These are phyloP conservation scores for Dryobates pubescens DNA, from an alignment of 2,797 vertebrate genomes.

Conservation along the genomic window DNA sequence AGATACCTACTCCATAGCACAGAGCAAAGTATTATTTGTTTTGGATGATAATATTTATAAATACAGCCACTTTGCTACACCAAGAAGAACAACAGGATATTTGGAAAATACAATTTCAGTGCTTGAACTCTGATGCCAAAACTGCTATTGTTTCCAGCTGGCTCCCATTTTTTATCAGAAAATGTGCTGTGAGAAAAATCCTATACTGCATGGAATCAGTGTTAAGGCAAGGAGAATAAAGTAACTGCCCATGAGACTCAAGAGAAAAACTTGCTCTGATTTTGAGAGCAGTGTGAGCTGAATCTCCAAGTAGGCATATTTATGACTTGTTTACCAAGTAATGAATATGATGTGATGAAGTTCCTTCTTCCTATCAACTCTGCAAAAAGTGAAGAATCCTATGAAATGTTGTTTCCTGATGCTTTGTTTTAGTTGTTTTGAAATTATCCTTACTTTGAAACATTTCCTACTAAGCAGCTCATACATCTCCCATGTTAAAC, in stretches of 20 bases:
- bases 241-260: neutral
- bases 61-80: neutral
- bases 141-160: neutral
- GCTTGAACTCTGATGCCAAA: neutral
- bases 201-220: neutral
- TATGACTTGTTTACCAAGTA: conserved; percentile 9
- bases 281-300: conserved; percentile 4
- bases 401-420: neutral
- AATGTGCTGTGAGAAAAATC: neutral
- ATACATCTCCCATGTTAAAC: neutral
- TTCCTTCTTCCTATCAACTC: neutral
- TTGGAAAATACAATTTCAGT: neutral
- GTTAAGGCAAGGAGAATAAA: neutral
- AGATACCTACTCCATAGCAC: neutral
- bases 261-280: conserved; percentile 18
- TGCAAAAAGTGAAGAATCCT: neutral
- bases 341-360: neutral
- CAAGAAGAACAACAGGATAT: neutral
- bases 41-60: neutral
- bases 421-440: neutral
- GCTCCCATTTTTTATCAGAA: neutral
- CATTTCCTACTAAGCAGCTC: neutral
- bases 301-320: neutral
- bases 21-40: neutral
- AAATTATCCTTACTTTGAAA: conserved; percentile 6